A percentile compares a stretch with the other conserved stretches of the same genome.
phyloP scores from a whole-genome alignment of 2,113 vertebrate genomes.

The Atractosteus spatula region DNA sequence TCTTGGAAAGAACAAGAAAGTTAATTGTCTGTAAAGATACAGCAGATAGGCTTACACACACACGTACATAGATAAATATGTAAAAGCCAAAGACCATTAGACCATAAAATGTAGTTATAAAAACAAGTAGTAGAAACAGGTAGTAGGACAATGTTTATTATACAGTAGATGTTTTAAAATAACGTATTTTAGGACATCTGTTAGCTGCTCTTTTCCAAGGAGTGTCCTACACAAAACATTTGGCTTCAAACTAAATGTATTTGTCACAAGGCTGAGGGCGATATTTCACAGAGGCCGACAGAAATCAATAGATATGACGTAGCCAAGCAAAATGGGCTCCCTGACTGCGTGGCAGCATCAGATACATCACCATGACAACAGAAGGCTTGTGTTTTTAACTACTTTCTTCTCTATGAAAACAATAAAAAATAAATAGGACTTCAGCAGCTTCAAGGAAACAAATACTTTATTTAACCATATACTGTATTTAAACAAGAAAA shows the following conservation, averaged over 20 bases:
- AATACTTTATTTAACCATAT: too few species aligned
- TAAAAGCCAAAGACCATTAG: too few species aligned
- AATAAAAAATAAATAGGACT: too few species aligned
- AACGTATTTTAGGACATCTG: too few species aligned
- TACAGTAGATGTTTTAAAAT: too few species aligned
- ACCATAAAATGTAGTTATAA: too few species aligned
- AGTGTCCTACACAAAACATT: not conserved
- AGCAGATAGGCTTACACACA: not conserved
- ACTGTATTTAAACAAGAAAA: too few species aligned
- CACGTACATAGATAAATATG: not conserved
- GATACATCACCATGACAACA: constrained; percentile 8
- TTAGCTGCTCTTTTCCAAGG: too few species aligned
- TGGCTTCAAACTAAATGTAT: not conserved
- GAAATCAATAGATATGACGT: constrained; percentile 7
- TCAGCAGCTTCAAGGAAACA: too few species aligned
- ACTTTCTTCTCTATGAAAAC: too few species aligned
- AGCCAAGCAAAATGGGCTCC: not conserved
- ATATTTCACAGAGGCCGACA: not conserved
- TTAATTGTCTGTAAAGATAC: not conserved
- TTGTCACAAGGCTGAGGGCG: not conserved
- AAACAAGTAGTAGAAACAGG: too few species aligned
- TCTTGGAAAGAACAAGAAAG: not conserved
- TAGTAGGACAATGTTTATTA: too few species aligned
- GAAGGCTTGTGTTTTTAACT: not conserved
- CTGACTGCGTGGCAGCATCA: not conserved